Conservation (phyloP, 2,888 invertebrate genomes). For the Biston stratarius region DNA sequence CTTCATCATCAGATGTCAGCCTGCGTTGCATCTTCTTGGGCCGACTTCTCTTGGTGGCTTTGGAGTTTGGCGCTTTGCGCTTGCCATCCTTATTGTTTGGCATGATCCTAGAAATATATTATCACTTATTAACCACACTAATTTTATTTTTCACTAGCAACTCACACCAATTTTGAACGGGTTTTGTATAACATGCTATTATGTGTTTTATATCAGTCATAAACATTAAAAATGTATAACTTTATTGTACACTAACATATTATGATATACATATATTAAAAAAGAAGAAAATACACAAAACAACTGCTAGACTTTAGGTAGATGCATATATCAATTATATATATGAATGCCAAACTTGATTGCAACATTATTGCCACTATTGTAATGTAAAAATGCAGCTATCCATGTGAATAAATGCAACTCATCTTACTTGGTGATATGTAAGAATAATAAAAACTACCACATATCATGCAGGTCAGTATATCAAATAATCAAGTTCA, state of each 20-base stretch:
- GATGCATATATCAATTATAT: background rate
- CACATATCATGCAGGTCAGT: background rate
- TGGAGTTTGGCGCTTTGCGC: slow-evolving; percentile 29
- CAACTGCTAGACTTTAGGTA: too few species aligned
- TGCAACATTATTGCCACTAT: background rate
- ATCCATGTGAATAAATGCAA: background rate
- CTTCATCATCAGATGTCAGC: slow-evolving; percentile 66
- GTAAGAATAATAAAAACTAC: background rate
- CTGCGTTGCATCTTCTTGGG: slow-evolving; percentile 55
- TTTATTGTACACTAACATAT: too few species aligned
- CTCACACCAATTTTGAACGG: too few species aligned
- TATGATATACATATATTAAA: too few species aligned
- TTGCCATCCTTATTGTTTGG: slow-evolving; percentile 37
- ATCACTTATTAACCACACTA: background rate
- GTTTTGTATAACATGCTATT: too few species aligned
- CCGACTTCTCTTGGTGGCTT: slow-evolving; percentile 15
- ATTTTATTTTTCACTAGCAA: too few species aligned
- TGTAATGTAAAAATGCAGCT: background rate
- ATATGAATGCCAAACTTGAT: background rate
- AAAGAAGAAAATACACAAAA: too few species aligned
- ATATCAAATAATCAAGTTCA: too few species aligned
- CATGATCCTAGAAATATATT: slow-evolving; percentile 19
- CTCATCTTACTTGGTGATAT: background rate
- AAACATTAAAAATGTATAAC: too few species aligned
- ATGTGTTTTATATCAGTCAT: too few species aligned